Conservation (phyloP, 92 coral and sea anemone genomes). For the Ricordea florida region DNA sequence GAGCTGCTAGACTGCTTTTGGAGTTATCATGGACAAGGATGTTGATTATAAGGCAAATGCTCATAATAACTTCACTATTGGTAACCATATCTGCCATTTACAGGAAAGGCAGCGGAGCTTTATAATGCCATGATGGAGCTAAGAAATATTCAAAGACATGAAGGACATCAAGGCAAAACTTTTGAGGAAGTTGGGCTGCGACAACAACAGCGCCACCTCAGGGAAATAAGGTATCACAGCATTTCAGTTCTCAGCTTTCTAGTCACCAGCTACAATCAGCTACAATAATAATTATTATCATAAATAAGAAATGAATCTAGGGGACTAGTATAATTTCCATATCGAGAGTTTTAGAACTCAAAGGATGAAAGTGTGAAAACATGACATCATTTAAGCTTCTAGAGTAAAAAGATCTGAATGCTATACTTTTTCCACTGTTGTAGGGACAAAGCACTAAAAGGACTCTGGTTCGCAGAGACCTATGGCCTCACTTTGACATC, state of each 20-base stretch:
- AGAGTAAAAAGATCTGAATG: background rate
- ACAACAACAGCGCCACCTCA: slow-evolving; percentile 20
- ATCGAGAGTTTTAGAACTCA: too few species aligned
- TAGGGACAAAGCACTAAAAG: background rate
- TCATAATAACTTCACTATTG: too few species aligned
- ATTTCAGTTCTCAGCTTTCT: background rate
- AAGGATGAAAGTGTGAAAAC: background rate
- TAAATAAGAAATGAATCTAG: too few species aligned
- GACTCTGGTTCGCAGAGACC: background rate
- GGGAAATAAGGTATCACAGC: slow-evolving; percentile 5
- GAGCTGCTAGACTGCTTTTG: too few species aligned
- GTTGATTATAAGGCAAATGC: too few species aligned
- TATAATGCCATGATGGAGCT: slow-evolving; percentile 6
- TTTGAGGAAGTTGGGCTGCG: background rate
- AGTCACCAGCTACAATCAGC: background rate
- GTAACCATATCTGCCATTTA: too few species aligned
- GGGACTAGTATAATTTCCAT: too few species aligned
- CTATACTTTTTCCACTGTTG: background rate
- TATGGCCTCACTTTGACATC: background rate
- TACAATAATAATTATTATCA: too few species aligned
- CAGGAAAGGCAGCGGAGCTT: slow-evolving; percentile 21
- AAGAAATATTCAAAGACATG: background rate
- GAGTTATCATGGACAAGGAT: too few species aligned
- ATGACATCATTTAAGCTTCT: background rate
- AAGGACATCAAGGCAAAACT: background rate